These are phyloP conservation scores for Epizoanthus fatuus DNA, from an alignment of 92 coral and sea anemone genomes.

Conservation along the genomic window DNA sequence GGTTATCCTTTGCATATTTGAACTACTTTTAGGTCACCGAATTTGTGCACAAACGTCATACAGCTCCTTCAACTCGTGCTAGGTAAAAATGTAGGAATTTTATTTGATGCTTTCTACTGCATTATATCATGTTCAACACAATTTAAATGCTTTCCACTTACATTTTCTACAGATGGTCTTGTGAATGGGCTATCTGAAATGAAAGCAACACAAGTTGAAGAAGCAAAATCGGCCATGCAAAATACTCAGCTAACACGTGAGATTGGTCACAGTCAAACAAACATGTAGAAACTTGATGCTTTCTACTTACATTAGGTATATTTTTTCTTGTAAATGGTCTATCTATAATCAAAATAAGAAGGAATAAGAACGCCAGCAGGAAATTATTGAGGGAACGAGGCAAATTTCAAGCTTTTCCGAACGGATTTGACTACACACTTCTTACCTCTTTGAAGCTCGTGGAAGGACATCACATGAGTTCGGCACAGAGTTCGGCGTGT, in stretches of 20 bases:
- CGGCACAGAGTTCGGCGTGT: not conserved
- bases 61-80: no score
- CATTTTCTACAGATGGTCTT: no score
- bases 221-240: not conserved
- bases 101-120: not conserved
- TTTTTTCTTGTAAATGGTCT: not conserved
- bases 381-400: slow-evolving; percentile 16
- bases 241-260: slow-evolving; percentile 1
- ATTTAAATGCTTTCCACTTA: no score
- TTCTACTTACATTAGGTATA: slow-evolving; percentile 6
- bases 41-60: no score
- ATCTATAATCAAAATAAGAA: no score
- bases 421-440: not conserved
- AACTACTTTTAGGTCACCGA: no score
- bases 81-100: not conserved
- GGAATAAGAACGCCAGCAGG: not conserved
- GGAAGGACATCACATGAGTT: not conserved
- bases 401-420: not conserved
- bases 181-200: no score
- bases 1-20: no score
- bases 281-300: not conserved
- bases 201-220: no score
- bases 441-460: no score
- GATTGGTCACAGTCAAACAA: slow-evolving; percentile 6
- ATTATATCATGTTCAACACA: no score